phyloP scores from a whole-genome alignment of 2,113 vertebrate genomes.

The Nothobranchius furzeri region DNA sequence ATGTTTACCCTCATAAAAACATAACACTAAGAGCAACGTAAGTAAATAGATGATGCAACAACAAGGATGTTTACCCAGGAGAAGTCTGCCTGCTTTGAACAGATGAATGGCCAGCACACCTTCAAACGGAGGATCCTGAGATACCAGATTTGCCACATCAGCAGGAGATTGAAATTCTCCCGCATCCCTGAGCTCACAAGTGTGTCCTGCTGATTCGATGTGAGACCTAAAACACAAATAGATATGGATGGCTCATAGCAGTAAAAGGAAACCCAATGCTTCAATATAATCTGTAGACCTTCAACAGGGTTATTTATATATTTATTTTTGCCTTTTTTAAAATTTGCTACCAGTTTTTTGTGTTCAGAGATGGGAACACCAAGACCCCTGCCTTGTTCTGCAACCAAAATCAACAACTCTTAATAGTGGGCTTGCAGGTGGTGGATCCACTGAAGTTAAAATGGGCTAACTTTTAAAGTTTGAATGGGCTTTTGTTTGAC shows the following conservation, averaged over 20 bases:
- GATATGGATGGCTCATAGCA: background rate
- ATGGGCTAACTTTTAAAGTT: no score
- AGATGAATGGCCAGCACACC: slow-evolving; percentile 90
- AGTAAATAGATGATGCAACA: slow-evolving; percentile 5
- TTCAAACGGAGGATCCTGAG: slow-evolving; percentile 70
- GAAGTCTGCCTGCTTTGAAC: slow-evolving; percentile 87
- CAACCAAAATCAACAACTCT: no score
- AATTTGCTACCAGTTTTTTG: no score
- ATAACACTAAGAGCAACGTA: background rate
- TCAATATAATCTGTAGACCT: background rate
- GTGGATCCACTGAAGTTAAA: no score
- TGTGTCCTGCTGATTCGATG: slow-evolving; percentile 87
- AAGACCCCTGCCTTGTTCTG: no score
- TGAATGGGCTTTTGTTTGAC: no score
- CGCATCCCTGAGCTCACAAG: slow-evolving; percentile 85
- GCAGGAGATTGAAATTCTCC: slow-evolving; percentile 75
- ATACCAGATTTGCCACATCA: slow-evolving; percentile 77
- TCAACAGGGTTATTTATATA: background rate
- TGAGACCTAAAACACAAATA: slow-evolving; percentile 76
- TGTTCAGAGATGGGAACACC: no score
- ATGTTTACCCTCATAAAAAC: background rate
- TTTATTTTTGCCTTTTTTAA: background rate
- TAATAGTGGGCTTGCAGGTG: no score
- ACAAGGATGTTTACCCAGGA: slow-evolving; percentile 81
- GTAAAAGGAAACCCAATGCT: background rate